These are phyloP conservation scores for Phlogophora meticulosa DNA, from an alignment of 2,888 invertebrate species.

Conservation along the genomic window DNA sequence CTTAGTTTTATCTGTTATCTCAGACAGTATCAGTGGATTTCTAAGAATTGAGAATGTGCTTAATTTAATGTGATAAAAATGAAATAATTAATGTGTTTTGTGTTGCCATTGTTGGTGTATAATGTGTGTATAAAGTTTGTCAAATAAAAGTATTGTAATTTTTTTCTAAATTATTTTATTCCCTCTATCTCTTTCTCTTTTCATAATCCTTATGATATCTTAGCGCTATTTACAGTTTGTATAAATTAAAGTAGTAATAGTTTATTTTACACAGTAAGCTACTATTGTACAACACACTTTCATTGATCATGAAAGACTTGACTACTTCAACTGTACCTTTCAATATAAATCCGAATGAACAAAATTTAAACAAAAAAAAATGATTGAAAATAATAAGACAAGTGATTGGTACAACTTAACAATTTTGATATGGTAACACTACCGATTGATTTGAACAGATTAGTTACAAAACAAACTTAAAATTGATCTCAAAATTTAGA, in stretches of 20 bases:
- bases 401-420: slow-evolving; percentile 71
- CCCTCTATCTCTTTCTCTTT: slow-evolving; percentile 90
- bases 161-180: slow-evolving; percentile 87
- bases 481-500: slow-evolving; percentile 80
- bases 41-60: slow-evolving; percentile 10
- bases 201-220: slow-evolving; percentile 88
- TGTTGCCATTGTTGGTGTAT: slow-evolving; percentile 7
- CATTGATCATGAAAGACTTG: slow-evolving; percentile 84
- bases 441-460: slow-evolving; percentile 79
- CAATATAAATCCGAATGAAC: slow-evolving; percentile 64
- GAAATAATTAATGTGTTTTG: not conserved
- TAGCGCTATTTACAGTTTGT: slow-evolving; percentile 90
- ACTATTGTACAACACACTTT: slow-evolving; percentile 89
- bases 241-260: slow-evolving; percentile 90
- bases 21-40: slow-evolving; percentile 1
- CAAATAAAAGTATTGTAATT: slow-evolving; percentile 76
- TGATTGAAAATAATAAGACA: slow-evolving; percentile 67
- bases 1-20: slow-evolving; percentile 20
- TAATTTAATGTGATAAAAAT: slow-evolving; percentile 7
- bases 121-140: slow-evolving; percentile 9
- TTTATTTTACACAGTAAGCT: slow-evolving; percentile 87
- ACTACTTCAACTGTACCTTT: slow-evolving; percentile 76
- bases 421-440: slow-evolving; percentile 79
- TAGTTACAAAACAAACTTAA: slow-evolving; percentile 70
- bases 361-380: slow-evolving; percentile 64